Percentiles rank a stretch among this genome's conserved stretches.
These are phyloP conservation scores for Eclectus roratus DNA, from an alignment of 2,113 vertebrate species.

Conservation along the genomic window DNA sequence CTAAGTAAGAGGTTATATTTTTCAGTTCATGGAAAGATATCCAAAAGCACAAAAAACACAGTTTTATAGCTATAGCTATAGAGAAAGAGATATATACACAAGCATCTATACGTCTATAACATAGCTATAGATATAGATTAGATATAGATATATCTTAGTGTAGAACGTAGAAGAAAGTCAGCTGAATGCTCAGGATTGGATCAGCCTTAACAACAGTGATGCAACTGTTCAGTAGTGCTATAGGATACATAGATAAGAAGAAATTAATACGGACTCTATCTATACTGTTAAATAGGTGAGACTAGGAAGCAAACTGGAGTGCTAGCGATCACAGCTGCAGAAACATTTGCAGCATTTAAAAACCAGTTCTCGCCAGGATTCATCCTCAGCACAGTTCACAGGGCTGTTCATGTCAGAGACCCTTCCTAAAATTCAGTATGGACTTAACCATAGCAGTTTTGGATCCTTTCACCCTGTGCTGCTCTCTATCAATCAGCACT, in stretches of 20 bases:
- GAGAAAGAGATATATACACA: no score
- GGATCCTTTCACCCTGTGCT: not conserved
- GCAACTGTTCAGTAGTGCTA: not conserved
- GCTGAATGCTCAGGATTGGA: not conserved
- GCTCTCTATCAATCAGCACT: not conserved
- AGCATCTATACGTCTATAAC: no score
- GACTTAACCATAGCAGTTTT: not conserved
- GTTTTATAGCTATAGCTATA: not conserved
- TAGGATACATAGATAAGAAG: not conserved
- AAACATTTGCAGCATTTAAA: not conserved
- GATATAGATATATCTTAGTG: not conserved
- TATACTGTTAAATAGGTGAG: not conserved
- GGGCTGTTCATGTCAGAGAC: not conserved
- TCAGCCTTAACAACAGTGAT: not conserved
- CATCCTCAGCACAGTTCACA: not conserved
- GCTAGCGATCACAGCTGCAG: accelerated
- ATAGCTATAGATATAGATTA: not conserved
- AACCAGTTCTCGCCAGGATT: not conserved
- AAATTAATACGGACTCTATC: not conserved
- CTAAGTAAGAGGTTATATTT: not conserved
- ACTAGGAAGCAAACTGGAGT: not conserved
- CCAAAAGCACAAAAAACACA: not conserved
- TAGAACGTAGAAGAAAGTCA: not conserved
- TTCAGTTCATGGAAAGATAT: not conserved
- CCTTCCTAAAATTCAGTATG: not conserved